Base-by-base conservation (phyloP, 2,888 invertebrate species). In the Orthosia gracilis region DNA sequence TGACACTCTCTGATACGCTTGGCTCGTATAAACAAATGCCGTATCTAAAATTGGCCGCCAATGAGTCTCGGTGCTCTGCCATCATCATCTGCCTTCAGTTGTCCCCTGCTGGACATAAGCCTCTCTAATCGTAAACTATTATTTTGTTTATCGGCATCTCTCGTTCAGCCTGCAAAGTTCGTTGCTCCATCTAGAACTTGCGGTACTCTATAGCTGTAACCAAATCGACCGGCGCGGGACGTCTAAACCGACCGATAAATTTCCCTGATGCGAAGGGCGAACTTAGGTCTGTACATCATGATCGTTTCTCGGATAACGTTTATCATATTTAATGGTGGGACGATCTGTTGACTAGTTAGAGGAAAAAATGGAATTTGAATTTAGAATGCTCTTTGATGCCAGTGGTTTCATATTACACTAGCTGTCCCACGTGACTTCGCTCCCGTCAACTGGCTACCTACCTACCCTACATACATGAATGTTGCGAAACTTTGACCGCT, bases 211-310 rank as follows among this genome's bases (percentile, higher is more conserved):
- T 77, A 75, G 61, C 50, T 55, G 76, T 75, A 74, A 73, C 67
- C 61, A 84, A 85, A 85, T 84, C 75, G 85, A 59, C 69, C 82
- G 75, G 54, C 69, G 68, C 75, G 72, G 73, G 65, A 49, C 69
- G 68, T 73, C 73, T 72, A 73, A 58, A 79, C 69, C 52, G n/a
- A 21, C 57, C 77, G 66, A 85, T 85, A 85, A 85, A 85, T 84
- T 73, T 66, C 58, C 45, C 40, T 47, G 69, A 54, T 67, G 58
- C 58, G 47, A 64, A 75, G 67, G 74, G 69, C 12, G 40, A 79
- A 82, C 75, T 79, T 79, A 69, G 73, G 77, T 50, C 58, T 65
- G 67, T 84, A 73, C 57, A 70, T 84, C 76, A 85, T 15, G 69
- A 73, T 84, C 61, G 61, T 65, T 57, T 0, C 9, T 21, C 64